A percentile compares a stretch with the other conserved stretches of the same genome.
Conservation (phyloP, 2,888 invertebrate species). For the Periphyllus acericola region DNA sequence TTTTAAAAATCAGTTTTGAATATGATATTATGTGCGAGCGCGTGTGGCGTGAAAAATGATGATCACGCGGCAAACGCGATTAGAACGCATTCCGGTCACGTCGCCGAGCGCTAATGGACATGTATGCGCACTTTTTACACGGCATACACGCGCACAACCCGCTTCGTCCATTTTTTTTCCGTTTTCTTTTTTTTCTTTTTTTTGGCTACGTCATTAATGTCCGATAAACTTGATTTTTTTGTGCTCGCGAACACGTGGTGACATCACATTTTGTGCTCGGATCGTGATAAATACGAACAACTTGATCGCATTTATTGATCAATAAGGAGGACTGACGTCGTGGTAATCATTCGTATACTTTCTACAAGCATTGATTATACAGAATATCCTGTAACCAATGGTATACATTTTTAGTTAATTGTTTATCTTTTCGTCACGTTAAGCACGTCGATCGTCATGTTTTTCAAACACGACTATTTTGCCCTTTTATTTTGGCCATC, state of each 20-base stretch:
- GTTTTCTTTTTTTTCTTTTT: neutral
- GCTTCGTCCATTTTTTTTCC: neutral
- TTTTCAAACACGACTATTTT: too few relatives aligned
- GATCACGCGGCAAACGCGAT: slow-evolving; percentile 25
- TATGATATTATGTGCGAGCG: neutral
- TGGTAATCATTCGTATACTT: too few relatives aligned
- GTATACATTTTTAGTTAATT: too few relatives aligned
- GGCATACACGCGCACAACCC: neutral
- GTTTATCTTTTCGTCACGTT: too few relatives aligned
- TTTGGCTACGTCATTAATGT: neutral
- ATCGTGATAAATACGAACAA: too few relatives aligned
- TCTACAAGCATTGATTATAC: too few relatives aligned
- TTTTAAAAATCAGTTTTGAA: slow-evolving; percentile 53
- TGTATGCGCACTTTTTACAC: slow-evolving; percentile 10
- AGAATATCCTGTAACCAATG: too few relatives aligned
- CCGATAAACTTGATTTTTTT: slow-evolving; percentile 11
- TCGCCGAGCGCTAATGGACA: slow-evolving; percentile 45
- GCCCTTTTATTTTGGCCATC: too few relatives aligned
- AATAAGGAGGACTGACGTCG: too few relatives aligned
- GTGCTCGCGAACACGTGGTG: too few relatives aligned
- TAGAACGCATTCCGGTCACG: slow-evolving; percentile 52
- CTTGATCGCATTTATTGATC: too few relatives aligned
- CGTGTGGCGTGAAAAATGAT: slow-evolving; percentile 52
- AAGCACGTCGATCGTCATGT: too few relatives aligned
- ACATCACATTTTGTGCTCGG: neutral